Conservation (phyloP, 2,888 invertebrate species). For the Eupsilia transversa region DNA sequence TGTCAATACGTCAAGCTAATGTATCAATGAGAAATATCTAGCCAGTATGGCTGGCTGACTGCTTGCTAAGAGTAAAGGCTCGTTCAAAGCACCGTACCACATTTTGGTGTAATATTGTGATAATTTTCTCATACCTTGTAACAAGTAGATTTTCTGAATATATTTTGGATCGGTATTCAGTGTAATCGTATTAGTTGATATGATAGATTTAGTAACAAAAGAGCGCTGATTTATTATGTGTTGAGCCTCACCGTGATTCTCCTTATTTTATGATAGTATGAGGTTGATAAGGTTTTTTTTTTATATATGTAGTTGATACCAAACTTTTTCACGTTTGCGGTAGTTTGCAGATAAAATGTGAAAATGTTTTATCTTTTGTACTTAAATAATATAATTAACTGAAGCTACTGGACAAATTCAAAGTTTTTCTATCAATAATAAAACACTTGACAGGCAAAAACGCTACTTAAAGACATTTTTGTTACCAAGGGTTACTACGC, state of each 20-base stretch:
- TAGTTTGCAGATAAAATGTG: not conserved
- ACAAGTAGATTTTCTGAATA: not conserved
- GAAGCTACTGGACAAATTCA: not conserved
- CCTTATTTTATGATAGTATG: constrained; percentile 18
- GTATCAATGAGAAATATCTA: no score
- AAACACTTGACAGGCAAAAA: not conserved
- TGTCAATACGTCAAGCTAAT: no score
- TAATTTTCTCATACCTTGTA: no score
- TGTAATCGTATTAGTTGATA: constrained; percentile 63
- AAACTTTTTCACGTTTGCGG: not conserved
- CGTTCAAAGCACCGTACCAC: no score
- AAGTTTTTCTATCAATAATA: not conserved
- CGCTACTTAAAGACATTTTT: not conserved
- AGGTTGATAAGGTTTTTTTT: constrained; percentile 9
- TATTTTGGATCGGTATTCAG: not conserved
- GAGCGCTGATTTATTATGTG: constrained; percentile 53
- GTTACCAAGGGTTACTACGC: constrained; percentile 23
- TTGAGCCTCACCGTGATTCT: constrained; percentile 28
- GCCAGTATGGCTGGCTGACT: no score
- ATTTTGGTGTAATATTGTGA: no score
- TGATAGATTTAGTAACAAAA: constrained; percentile 67
- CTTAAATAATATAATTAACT: not conserved
- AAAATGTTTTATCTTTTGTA: not conserved
- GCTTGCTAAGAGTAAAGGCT: no score
- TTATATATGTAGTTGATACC: not conserved